Percentiles rank a stretch among this genome's conserved stretches.
Evolutionary conservation across 2,888 invertebrate genomes (phyloP).

Genomic region (Drosophila prolongata): DNA sequence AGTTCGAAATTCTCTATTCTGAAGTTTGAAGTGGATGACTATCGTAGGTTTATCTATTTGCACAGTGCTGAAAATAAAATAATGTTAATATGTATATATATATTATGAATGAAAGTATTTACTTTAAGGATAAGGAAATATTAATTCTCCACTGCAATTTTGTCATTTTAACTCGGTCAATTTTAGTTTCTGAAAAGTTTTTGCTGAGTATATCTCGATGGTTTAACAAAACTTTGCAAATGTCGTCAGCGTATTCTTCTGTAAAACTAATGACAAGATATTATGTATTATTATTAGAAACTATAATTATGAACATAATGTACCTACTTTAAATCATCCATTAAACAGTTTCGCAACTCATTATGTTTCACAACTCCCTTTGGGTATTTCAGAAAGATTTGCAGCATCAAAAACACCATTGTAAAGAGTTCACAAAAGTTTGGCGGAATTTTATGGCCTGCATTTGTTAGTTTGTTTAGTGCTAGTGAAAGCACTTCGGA

Average conservation of each 20-base stretch:
- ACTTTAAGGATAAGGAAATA: conserved; percentile 86
- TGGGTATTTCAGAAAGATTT: conserved; percentile 84
- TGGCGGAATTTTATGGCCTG: conserved; percentile 83
- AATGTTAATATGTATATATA: conserved; percentile 17
- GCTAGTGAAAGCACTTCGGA: conserved; percentile 84
- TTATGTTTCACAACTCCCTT: conserved; percentile 84
- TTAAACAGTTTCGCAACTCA: conserved; percentile 85
- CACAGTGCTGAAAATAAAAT: conserved; percentile 81
- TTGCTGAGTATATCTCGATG: conserved; percentile 84
- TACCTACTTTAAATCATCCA: conserved; percentile 78
- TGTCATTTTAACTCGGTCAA: conserved; percentile 83
- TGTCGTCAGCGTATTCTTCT: conserved; percentile 85
- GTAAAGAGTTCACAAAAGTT: conserved; percentile 86
- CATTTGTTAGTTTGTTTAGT: conserved; percentile 82
- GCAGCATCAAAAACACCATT: conserved; percentile 85
- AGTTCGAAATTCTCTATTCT: conserved; percentile 84
- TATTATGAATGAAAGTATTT: conserved; percentile 32
- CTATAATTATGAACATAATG: no score
- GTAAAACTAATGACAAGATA: conserved; percentile 66
- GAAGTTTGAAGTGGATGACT: conserved; percentile 85
- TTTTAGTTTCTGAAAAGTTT: conserved; percentile 83
- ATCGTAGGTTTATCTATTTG: conserved; percentile 84
- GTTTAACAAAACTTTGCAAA: conserved; percentile 85
- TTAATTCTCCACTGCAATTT: conserved; percentile 86
- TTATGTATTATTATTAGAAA: not conserved